Evolutionary conservation across 2,888 invertebrate genomes (phyloP).

Genomic region (Synanthedon andrenaeformis): DNA sequence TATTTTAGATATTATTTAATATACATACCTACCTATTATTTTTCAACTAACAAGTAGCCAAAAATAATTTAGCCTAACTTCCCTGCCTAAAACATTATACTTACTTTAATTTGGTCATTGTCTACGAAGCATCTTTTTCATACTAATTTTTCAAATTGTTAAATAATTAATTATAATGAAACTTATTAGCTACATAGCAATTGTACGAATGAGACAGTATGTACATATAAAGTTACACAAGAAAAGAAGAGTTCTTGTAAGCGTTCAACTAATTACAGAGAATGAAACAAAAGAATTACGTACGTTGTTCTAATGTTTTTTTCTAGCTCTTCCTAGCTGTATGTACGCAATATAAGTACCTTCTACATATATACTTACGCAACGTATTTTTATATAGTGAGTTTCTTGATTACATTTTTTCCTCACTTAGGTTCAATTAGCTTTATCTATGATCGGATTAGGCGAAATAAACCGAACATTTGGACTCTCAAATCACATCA

Average conservation of each 20-base stretch:
- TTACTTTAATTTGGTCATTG: too few species aligned
- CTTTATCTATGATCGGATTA: slow-evolving; percentile 30
- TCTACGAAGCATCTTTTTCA: too few species aligned
- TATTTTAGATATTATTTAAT: too few species aligned
- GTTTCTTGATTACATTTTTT: slow-evolving; percentile 6
- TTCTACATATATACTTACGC: too few species aligned
- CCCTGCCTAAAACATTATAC: too few species aligned
- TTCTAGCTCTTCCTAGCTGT: neutral
- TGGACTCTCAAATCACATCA: slow-evolving; percentile 28
- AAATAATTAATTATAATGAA: neutral
- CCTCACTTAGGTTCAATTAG: slow-evolving; percentile 24
- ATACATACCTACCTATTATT: too few species aligned
- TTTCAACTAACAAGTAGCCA: too few species aligned
- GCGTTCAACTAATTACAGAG: neutral
- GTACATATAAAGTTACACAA: neutral
- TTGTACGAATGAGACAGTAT: neutral
- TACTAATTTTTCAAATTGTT: neutral
- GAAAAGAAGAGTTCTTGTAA: neutral
- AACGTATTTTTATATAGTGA: neutral
- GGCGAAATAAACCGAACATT: slow-evolving; percentile 11
- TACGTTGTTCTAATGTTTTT: neutral
- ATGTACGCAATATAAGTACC: neutral
- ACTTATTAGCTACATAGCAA: neutral
- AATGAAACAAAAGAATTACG: neutral
- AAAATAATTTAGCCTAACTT: too few species aligned